Evolutionary conservation across 2,797 vertebrate genomes (phyloP).

Genomic region (Chrosomus eos): DNA sequence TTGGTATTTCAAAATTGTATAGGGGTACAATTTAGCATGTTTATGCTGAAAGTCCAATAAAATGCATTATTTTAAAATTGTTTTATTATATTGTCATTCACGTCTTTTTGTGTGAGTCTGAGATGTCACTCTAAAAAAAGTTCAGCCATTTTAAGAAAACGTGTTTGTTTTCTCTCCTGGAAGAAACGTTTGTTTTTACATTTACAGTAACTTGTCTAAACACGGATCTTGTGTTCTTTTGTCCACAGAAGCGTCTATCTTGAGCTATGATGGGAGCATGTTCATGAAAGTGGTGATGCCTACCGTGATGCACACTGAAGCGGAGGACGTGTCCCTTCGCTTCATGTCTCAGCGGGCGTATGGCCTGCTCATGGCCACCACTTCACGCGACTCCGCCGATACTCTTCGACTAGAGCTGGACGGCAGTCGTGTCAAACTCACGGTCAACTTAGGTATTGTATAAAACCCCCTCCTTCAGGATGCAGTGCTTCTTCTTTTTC

Average conservation of each 20-base stretch:
- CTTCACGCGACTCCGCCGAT: constrained; percentile 94
- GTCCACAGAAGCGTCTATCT: constrained; percentile 91
- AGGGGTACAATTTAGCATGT: neutral
- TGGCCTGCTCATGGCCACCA: constrained; percentile 94
- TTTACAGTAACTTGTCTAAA: neutral
- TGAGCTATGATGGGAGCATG: constrained; percentile 98
- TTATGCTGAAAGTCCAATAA: neutral
- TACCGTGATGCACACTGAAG: constrained; percentile 96
- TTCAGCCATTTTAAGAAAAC: neutral
- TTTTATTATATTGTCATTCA: neutral
- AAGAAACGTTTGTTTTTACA: neutral
- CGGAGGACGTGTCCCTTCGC: constrained; percentile 95
- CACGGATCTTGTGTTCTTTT: constrained; percentile 16
- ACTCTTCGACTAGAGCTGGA: constrained; percentile 95
- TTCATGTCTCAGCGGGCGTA: constrained; percentile 97
- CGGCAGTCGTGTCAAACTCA: constrained; percentile 94
- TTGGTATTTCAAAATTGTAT: neutral
- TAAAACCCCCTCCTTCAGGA: constrained; percentile 61
- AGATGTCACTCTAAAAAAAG: neutral
- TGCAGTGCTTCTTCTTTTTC: constrained; percentile 58
- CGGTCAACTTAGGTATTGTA: constrained; percentile 99
- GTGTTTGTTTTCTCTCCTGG: neutral
- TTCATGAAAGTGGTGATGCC: constrained; percentile 99
- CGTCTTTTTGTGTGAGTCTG: neutral
- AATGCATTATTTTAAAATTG: neutral